A percentile compares a stretch with the other conserved stretches of the same genome.
These are phyloP conservation scores for Pollachius pollachius DNA, from an alignment of 2,113 vertebrate species.

Conservation along the genomic window DNA sequence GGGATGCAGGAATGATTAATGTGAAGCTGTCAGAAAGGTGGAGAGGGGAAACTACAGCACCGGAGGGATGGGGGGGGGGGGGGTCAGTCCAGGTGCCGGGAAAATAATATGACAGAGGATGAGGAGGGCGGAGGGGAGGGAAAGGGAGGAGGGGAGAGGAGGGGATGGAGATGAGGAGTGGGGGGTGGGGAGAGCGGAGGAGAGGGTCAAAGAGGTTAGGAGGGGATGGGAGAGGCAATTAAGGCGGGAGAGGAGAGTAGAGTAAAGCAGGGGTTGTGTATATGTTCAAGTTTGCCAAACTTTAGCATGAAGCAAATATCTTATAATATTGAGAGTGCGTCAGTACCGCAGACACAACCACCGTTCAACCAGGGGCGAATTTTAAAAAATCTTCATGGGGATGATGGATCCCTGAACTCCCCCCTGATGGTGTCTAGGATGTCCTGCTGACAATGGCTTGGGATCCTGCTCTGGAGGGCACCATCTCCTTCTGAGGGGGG, in stretches of 20 bases:
- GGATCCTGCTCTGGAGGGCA: too few relatives aligned
- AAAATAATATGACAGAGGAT: constrained; percentile 46
- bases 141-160: constrained; percentile 6
- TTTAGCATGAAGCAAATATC: constrained; percentile 24
- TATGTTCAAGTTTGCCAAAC: too few relatives aligned
- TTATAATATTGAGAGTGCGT: too few relatives aligned
- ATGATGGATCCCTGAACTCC: too few relatives aligned
- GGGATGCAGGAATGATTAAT: constrained; percentile 71
- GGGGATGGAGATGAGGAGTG: constrained; percentile 3
- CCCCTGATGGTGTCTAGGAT: too few relatives aligned
- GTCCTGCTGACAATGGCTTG: too few relatives aligned
- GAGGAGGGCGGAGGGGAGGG: background rate
- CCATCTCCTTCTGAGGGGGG: too few relatives aligned
- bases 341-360: too few relatives aligned
- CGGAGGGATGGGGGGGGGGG: constrained; percentile 54
- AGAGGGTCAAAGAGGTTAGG: constrained; percentile 13
- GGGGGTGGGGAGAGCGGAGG: constrained; percentile 6
- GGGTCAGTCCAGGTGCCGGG: constrained; percentile 59
- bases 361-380: too few relatives aligned
- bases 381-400: too few relatives aligned
- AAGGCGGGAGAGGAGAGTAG: background rate
- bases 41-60: constrained; percentile 62
- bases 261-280: background rate
- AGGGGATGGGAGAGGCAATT: constrained; percentile 35
- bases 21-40: constrained; percentile 66